Percentiles rank a stretch among this genome's conserved stretches.
Evolutionary conservation across 2,797 vertebrate genomes (phyloP).

Genomic region (Echiichthys vipera): DNA sequence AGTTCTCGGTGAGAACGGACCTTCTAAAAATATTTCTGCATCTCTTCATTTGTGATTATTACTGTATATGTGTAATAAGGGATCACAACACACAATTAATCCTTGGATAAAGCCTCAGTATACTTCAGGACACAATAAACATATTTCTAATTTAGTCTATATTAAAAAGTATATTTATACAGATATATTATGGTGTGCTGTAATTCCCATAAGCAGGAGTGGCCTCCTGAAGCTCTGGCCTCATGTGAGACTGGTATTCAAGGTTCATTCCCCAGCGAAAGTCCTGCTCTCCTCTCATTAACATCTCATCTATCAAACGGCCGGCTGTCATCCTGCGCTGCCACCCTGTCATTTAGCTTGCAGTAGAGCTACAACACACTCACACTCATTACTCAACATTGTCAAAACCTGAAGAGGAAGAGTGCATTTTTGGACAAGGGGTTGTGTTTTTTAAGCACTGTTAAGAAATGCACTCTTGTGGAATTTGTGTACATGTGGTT

Average conservation of each 20-base stretch:
- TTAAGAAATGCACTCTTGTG: constrained; percentile 37
- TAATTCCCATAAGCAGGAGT: constrained; percentile 41
- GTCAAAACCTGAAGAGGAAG: constrained; percentile 44
- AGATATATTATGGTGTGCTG: background rate
- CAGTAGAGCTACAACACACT: constrained; percentile 45
- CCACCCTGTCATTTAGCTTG: constrained; percentile 74
- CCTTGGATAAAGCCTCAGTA: background rate
- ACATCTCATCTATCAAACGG: constrained; percentile 70
- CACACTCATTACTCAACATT: constrained; percentile 46
- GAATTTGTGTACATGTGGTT: constrained; percentile 57
- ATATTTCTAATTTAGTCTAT: background rate
- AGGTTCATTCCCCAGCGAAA: constrained; percentile 50
- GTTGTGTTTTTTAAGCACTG: constrained; percentile 52
- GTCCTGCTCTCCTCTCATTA: constrained; percentile 75
- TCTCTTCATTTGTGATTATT: background rate
- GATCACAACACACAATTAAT: background rate
- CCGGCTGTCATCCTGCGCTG: constrained; percentile 53
- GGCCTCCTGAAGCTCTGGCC: constrained; percentile 24
- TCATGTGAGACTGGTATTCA: constrained; percentile 46
- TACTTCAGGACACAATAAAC: background rate
- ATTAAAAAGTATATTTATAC: background rate
- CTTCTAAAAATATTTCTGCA: background rate
- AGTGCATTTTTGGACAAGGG: constrained; percentile 40
- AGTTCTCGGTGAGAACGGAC: too few species aligned
- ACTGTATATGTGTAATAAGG: background rate